A percentile compares a stretch with the other conserved stretches of the same genome.
These are phyloP conservation scores for Rhinolophus sinicus DNA, from an alignment of 2,113 vertebrate species.

Conservation along the genomic window DNA sequence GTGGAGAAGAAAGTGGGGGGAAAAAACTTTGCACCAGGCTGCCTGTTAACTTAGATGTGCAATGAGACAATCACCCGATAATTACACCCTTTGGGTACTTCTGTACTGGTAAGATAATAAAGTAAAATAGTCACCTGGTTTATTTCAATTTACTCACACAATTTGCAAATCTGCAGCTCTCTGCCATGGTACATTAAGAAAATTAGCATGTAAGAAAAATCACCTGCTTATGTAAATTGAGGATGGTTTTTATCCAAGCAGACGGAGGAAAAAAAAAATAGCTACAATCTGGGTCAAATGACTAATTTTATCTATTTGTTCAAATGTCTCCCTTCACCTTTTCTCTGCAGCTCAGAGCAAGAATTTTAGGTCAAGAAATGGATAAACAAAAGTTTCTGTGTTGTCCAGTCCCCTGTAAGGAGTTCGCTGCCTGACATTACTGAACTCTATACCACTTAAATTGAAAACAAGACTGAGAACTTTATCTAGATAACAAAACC, in stretches of 20 bases:
- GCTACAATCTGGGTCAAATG: conserved; percentile 74
- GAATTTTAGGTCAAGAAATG: conserved; percentile 68
- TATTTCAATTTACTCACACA: conserved; percentile 74
- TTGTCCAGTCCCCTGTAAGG: conserved; percentile 50
- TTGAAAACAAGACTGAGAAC: conserved; percentile 43
- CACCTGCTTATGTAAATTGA: conserved; percentile 76
- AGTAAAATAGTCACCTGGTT: conserved; percentile 73
- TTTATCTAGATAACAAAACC: conserved; percentile 46
- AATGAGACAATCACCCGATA: conserved; percentile 60
- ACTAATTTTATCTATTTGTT: conserved; percentile 77
- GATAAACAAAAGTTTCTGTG: conserved; percentile 67
- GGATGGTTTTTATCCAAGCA: conserved; percentile 65
- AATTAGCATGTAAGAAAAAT: conserved; percentile 77
- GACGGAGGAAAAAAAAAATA: background rate
- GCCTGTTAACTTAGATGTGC: conserved; percentile 46
- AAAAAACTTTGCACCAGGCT: background rate
- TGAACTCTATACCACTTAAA: conserved; percentile 42
- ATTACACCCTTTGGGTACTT: conserved; percentile 63
- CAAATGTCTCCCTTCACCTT: conserved; percentile 70
- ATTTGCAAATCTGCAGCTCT: conserved; percentile 65
- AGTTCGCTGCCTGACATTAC: conserved; percentile 45
- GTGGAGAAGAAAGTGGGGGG: background rate
- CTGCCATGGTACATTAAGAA: conserved; percentile 70
- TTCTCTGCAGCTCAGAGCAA: conserved; percentile 59
- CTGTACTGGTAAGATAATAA: conserved; percentile 58